Percentiles rank a stretch among this genome's conserved stretches.
Conservation (phyloP, 53 echinoderm and acorn worm species). For the Zoroaster sp. region DNA sequence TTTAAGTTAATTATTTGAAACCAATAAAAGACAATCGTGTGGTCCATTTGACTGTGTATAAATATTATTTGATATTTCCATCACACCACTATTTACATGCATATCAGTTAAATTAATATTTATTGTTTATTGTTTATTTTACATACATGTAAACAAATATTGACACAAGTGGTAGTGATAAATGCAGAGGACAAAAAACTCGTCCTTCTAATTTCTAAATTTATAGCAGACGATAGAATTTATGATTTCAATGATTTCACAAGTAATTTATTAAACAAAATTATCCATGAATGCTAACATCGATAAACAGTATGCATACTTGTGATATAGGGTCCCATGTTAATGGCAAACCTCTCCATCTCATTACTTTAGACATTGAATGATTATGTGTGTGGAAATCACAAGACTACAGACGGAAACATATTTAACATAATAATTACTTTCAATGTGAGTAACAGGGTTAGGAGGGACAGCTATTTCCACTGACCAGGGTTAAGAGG, state of each 20-base stretch:
- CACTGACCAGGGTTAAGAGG: no score
- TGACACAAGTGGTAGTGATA: background rate
- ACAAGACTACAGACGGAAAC: no score
- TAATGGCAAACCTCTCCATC: background rate
- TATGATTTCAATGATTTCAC: background rate
- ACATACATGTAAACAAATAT: background rate
- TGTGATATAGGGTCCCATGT: background rate
- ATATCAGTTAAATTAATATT: background rate
- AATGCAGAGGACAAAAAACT: background rate
- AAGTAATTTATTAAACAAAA: background rate
- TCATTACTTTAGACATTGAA: no score
- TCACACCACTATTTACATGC: background rate
- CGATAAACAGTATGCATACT: background rate
- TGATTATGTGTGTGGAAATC: no score
- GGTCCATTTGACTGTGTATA: slow-evolving; percentile 3
- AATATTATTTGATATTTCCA: background rate
- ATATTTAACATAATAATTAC: no score
- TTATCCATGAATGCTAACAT: no score
- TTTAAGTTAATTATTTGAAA: no score
- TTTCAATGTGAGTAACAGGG: no score
- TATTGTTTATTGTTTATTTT: background rate
- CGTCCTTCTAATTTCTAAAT: background rate
- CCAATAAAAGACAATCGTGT: background rate
- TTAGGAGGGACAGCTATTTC: no score
- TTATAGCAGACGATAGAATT: background rate